A percentile compares a stretch with the other conserved stretches of the same genome.
These are phyloP conservation scores for Ctenodactylus gundi DNA, from an alignment of 2,113 vertebrate genomes.

Conservation along the genomic window DNA sequence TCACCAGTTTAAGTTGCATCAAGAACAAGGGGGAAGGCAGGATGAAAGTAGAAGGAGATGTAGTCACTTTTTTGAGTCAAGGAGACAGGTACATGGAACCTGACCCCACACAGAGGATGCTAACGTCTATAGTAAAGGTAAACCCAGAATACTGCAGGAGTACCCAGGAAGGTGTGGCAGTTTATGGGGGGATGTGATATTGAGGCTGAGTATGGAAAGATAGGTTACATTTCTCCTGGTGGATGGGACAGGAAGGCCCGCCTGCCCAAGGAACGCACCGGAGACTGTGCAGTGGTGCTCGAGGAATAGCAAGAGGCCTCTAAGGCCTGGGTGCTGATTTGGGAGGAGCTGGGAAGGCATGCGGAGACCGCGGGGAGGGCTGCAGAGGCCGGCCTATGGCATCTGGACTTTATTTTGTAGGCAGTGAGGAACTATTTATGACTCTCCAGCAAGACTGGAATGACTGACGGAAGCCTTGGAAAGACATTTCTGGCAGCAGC, in stretches of 20 bases:
- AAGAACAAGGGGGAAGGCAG: no score
- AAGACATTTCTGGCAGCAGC: neutral
- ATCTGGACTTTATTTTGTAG: neutral
- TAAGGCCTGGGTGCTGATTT: no score
- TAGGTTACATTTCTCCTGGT: neutral
- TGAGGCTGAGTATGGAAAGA: neutral
- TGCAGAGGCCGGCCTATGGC: neutral
- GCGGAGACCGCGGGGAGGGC: neutral
- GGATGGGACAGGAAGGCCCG: neutral
- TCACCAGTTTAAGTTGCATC: neutral
- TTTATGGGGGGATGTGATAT: neutral
- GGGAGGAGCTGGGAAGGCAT: neutral
- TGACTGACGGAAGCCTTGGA: neutral
- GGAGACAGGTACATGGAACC: neutral
- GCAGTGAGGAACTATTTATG: neutral
- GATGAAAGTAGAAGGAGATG: neutral
- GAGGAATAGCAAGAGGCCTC: neutral
- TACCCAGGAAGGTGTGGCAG: neutral
- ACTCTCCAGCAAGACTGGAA: neutral
- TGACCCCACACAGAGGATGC: neutral
- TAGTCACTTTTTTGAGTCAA: neutral
- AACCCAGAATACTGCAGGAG: neutral
- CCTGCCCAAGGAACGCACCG: neutral
- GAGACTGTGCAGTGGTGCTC: fast-evolving
- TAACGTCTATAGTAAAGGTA: neutral